Conservation (phyloP, 2,113 vertebrate genomes). For the Mixornis gularis region DNA sequence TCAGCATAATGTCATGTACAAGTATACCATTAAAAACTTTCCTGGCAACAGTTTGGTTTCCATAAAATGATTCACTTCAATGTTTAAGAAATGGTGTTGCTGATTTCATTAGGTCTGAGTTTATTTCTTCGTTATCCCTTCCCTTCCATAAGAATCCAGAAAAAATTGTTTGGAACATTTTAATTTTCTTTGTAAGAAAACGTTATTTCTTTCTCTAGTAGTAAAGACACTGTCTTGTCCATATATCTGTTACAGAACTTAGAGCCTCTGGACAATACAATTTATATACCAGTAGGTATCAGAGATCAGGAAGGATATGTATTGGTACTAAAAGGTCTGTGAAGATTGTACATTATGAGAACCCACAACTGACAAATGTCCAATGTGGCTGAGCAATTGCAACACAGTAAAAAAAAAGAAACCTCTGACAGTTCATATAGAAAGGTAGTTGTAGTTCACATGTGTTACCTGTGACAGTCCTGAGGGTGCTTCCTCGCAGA, state of each 20-base stretch:
- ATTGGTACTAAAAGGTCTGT: background rate
- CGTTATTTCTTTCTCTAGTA: background rate
- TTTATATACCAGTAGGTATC: background rate
- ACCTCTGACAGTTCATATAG: background rate
- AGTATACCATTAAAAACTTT: constrained; percentile 11
- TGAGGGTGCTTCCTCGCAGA: background rate
- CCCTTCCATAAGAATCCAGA: background rate
- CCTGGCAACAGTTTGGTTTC: constrained; percentile 4
- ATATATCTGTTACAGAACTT: background rate
- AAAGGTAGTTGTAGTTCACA: background rate
- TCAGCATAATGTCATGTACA: background rate
- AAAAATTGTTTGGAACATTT: background rate
- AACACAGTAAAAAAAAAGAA: background rate
- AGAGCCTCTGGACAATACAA: background rate
- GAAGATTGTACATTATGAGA: background rate
- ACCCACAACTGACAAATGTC: background rate
- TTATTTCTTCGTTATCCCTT: background rate
- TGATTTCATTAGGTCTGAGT: background rate
- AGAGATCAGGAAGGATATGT: background rate
- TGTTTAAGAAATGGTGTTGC: background rate
- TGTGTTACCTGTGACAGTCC: background rate
- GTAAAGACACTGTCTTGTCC: background rate
- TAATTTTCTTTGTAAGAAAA: background rate
- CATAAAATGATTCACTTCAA: background rate
- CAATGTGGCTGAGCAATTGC: background rate